Percentiles rank a stretch among this genome's conserved stretches.
These are phyloP conservation scores for Drosophila silvestris DNA, from an alignment of 2,888 invertebrate genomes.

Conservation along the genomic window DNA sequence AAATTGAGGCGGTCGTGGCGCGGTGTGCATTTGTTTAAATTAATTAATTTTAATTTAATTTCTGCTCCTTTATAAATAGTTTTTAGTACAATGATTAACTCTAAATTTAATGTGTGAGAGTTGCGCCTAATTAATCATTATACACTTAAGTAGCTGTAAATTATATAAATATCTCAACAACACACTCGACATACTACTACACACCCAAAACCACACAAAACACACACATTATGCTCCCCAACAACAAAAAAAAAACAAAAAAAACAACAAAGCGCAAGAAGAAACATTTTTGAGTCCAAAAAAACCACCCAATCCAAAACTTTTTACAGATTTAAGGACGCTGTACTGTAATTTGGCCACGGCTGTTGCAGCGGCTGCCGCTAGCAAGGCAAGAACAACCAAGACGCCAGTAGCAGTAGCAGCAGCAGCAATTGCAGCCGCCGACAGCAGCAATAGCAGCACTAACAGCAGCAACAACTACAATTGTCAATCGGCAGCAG, in stretches of 20 bases:
- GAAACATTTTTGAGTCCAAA: constrained; percentile 70
- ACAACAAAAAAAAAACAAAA: background rate
- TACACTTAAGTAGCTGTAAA: constrained; percentile 54
- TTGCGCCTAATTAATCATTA: constrained; percentile 56
- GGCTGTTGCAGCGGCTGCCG: constrained; percentile 83
- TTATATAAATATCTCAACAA: constrained; percentile 25
- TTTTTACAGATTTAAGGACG: constrained; percentile 86
- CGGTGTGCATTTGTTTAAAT: constrained; percentile 45
- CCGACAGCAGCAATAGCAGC: constrained; percentile 37
- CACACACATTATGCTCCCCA: constrained; percentile 14
- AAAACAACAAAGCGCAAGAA: constrained; percentile 45
- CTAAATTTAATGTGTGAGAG: constrained; percentile 49
- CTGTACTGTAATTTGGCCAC: constrained; percentile 84
- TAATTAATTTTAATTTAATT: constrained; percentile 35
- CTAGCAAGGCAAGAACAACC: constrained; percentile 54
- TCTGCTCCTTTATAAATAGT: constrained; percentile 29
- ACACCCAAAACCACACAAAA: constrained; percentile 7
- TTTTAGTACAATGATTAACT: constrained; percentile 39
- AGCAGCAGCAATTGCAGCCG: constrained; percentile 24
- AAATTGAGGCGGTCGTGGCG: constrained; percentile 54
- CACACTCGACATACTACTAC: background rate
- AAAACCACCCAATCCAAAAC: constrained; percentile 78
- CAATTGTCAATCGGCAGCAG: constrained; percentile 37
- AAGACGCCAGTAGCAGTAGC: constrained; percentile 41
- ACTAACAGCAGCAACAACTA: constrained; percentile 20